Conservation (phyloP, 2,113 vertebrate species). For the Muntiacus reevesi region DNA sequence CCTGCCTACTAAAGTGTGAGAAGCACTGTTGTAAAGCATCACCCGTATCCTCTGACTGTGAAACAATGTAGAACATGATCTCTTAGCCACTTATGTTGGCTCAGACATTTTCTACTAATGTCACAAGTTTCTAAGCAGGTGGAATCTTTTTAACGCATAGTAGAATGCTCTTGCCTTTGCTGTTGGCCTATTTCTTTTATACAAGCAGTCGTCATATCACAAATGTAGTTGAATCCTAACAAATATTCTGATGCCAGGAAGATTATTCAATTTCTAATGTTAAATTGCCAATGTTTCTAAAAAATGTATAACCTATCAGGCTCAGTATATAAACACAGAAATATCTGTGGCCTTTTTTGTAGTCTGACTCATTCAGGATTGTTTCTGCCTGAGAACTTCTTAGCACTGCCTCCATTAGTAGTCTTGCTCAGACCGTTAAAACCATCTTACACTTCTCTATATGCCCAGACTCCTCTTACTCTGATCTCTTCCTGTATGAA, state of each 20-base stretch:
- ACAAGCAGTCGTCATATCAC: not conserved
- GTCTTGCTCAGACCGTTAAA: not conserved
- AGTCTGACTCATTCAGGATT: not conserved
- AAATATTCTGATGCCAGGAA: not conserved
- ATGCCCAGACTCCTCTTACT: not conserved
- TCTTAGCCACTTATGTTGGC: not conserved
- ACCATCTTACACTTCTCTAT: not conserved
- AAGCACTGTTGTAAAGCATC: not conserved
- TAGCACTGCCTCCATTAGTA: not conserved
- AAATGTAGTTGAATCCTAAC: not conserved
- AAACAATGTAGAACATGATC: not conserved
- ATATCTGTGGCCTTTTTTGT: not conserved
- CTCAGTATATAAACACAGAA: not conserved
- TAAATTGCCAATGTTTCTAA: not conserved
- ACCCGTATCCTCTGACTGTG: not conserved
- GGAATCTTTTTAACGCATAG: not conserved
- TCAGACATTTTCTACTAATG: not conserved
- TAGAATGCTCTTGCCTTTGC: not conserved
- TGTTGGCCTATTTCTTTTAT: not conserved
- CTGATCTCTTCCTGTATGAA: not conserved
- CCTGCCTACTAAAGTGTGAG: not conserved
- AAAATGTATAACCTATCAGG: not conserved
- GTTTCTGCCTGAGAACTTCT: not conserved
- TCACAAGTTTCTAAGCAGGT: not conserved
- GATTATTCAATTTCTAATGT: not conserved